Evolutionary conservation across 2,888 invertebrate species (phyloP).

Genomic region (Zygaena filipendulae): DNA sequence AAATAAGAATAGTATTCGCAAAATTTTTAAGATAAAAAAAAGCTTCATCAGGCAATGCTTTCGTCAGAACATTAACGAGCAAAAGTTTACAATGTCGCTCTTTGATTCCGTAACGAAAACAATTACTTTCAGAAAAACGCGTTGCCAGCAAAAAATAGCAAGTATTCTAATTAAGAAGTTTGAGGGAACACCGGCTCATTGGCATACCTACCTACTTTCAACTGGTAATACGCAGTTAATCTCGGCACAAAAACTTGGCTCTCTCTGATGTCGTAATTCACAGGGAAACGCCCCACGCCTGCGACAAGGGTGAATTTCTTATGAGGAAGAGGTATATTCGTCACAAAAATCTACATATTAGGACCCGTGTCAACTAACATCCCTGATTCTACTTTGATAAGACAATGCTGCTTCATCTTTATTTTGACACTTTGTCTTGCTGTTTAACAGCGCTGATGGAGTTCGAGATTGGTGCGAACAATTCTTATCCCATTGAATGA

Average conservation of each 20-base stretch:
- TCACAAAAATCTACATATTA: slow-evolving; percentile 42
- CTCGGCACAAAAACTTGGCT: slow-evolving; percentile 50
- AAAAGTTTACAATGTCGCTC: slow-evolving; percentile 26
- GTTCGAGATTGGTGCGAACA: too few relatives aligned
- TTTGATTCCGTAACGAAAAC: slow-evolving; percentile 30
- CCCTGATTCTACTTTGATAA: not conserved
- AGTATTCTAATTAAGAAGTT: slow-evolving; percentile 57
- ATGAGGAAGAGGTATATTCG: slow-evolving; percentile 42
- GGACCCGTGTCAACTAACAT: too few relatives aligned
- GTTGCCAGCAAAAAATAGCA: slow-evolving; percentile 36
- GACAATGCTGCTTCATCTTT: too few relatives aligned
- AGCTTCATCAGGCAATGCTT: slow-evolving; percentile 30
- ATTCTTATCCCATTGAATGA: too few relatives aligned
- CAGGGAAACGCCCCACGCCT: slow-evolving; percentile 34
- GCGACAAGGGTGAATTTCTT: slow-evolving; percentile 54
- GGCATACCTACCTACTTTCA: slow-evolving; percentile 56
- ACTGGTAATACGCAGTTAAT: slow-evolving; percentile 58
- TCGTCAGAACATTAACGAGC: too few relatives aligned
- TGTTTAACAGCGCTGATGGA: too few relatives aligned
- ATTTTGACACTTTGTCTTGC: too few relatives aligned
- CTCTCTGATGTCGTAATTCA: slow-evolving; percentile 53
- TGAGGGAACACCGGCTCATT: slow-evolving; percentile 46
- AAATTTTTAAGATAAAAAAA: too few relatives aligned
- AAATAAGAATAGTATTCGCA: too few relatives aligned
- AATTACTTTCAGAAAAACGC: slow-evolving; percentile 33